Evolutionary conservation across 2,797 vertebrate genomes (phyloP).

Genomic region (Hoplostethus mediterraneus): DNA sequence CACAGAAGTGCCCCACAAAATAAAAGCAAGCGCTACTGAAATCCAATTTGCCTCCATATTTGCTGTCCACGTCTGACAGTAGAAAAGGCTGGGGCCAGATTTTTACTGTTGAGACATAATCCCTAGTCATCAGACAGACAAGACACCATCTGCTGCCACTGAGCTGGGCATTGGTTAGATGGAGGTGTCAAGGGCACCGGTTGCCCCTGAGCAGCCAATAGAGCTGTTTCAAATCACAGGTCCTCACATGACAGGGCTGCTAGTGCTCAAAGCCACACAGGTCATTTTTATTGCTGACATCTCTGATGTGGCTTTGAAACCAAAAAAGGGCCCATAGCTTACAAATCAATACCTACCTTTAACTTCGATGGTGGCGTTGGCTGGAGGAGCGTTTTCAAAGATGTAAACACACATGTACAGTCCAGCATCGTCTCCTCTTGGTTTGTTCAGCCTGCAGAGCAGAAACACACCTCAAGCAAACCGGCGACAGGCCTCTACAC

Average conservation of each 20-base stretch:
- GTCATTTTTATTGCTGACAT: conserved; percentile 48
- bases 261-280: conserved; percentile 49
- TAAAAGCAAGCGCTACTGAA: conserved; percentile 42
- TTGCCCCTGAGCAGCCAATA: conserved; percentile 66
- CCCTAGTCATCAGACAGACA: conserved; percentile 81
- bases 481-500: not conserved
- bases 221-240: conserved; percentile 64
- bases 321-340: conserved; percentile 16
- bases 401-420: conserved; percentile 95
- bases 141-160: conserved; percentile 85
- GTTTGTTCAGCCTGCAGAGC: conserved; percentile 88
- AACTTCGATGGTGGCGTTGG: conserved; percentile 94
- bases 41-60: conserved; percentile 52
- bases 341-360: conserved; percentile 88
- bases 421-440: conserved; percentile 91
- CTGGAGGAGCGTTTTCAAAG: conserved; percentile 85
- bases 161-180: conserved; percentile 73
- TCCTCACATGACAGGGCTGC: conserved; percentile 57
- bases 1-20: conserved; percentile 36
- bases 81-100: conserved; percentile 72
- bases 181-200: conserved; percentile 77
- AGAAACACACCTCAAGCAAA: conserved; percentile 44
- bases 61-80: conserved; percentile 51
- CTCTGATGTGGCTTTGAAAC: conserved; percentile 38
- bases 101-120: conserved; percentile 78